A percentile compares a stretch with the other conserved stretches of the same genome.
These are phyloP conservation scores for Trichomalopsis sarcophagae DNA, from an alignment of 1,140 invertebrate genomes.

Conservation along the genomic window DNA sequence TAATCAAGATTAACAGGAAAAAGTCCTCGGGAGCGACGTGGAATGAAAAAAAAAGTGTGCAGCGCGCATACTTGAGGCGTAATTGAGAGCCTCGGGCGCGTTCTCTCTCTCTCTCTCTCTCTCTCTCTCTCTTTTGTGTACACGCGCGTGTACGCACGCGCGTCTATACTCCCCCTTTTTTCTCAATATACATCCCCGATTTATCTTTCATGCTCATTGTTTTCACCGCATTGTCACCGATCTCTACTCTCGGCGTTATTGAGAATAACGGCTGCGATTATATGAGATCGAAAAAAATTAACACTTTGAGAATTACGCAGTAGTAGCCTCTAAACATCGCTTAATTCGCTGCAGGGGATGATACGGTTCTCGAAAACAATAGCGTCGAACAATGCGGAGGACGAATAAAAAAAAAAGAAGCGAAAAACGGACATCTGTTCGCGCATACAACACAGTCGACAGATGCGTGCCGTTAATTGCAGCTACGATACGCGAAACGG, in stretches of 20 bases:
- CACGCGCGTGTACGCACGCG: background rate
- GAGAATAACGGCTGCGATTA: background rate
- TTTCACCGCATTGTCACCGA: background rate
- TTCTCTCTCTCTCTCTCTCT: background rate
- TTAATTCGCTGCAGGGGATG: background rate
- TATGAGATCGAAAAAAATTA: background rate
- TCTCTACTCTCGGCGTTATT: background rate
- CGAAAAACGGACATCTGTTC: conserved; percentile 36
- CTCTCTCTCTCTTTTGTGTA: background rate
- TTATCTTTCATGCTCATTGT: conserved; percentile 38
- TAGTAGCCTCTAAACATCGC: background rate
- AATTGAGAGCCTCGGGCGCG: conserved; percentile 37
- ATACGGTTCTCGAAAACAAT: conserved; percentile 20
- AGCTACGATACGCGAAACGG: background rate
- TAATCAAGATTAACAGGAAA: conserved; percentile 44
- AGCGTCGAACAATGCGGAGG: background rate
- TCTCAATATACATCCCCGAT: background rate
- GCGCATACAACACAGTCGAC: conserved; percentile 27
- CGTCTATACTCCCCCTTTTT: background rate
- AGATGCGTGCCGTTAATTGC: conserved; percentile 53
- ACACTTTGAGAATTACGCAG: too few species aligned
- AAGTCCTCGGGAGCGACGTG: conserved; percentile 5
- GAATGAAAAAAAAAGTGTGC: conserved; percentile 42
- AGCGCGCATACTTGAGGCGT: conserved; percentile 32
- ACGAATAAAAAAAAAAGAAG: background rate